phyloP scores from a whole-genome alignment of 2,797 vertebrate genomes.

The Amphiprion clarkii region DNA sequence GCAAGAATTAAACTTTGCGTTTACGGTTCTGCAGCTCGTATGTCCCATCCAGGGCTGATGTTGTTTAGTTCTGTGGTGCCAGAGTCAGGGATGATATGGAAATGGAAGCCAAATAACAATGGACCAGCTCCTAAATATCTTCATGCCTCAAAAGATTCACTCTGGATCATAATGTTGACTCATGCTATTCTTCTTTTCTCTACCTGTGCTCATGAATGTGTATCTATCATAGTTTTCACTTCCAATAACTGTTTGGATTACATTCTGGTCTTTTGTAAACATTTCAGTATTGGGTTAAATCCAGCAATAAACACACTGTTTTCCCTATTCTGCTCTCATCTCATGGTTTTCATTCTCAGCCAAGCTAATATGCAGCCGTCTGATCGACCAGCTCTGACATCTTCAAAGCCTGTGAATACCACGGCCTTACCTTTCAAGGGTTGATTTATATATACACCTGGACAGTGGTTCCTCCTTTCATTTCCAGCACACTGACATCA shows the following conservation, averaged over 20 bases:
- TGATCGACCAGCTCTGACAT: neutral
- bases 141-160: constrained; percentile 8
- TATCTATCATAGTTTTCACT: constrained; percentile 33
- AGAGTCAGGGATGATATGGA: constrained; percentile 12
- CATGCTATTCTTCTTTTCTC: neutral
- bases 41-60: constrained; percentile 30
- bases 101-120: constrained; percentile 44
- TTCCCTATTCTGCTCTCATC: neutral
- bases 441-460: constrained; percentile 52
- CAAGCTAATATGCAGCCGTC: neutral
- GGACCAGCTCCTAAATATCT: constrained; percentile 32
- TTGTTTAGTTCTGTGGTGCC: constrained; percentile 45
- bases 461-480: constrained; percentile 53
- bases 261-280: constrained; percentile 19
- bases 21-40: constrained; percentile 19
- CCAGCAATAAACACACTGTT: constrained; percentile 18
- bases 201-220: constrained; percentile 3
- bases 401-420: constrained; percentile 58
- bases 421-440: constrained; percentile 45
- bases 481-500: constrained; percentile 61
- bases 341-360: constrained; percentile 9
- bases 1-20: constrained; percentile 44
- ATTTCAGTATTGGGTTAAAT: constrained; percentile 16
- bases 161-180: constrained; percentile 18
- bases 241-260: constrained; percentile 40